Evolutionary conservation across 35 echinoderm and acorn worm species (phyloP), one percentile per base, ranked within the genome.

Genomic region (Heliocidaris tuberculata): DNA sequence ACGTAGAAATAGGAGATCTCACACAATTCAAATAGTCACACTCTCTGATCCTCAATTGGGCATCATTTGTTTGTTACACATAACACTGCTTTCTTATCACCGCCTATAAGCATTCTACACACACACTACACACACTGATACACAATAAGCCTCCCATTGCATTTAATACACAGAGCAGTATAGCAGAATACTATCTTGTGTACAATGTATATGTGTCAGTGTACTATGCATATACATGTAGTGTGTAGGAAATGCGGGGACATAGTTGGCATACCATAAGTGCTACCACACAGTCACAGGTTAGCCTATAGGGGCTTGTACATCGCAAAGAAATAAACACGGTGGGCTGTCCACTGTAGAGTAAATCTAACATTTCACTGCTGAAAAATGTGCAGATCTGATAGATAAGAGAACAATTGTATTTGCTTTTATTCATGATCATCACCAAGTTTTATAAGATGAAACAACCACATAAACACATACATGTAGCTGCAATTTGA

Each of bases 61-160:
- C 7, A 89, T 85, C 70, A 85, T 48, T 89, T 89, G 87, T 89
- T 89, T 89, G 87, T 89, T 89, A 89, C 85, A 86, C 85, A 86
- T 86, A 86, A 29, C 87, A 89, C 29, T 42, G 87, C 87, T 89
- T 48, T n/a, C 87, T 47, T 48, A 89, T 47, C 87, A 89, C 87
- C 31, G 87, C 31, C n/a, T n/a, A 88, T 48, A 88, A 32, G 2
- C 87, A 89, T 48, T 89, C 87, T 31, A 32, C 15, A 32, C 15
- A 32, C 31, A 89, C 87, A 89, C 4, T 47, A 89, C 47, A 89
- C 87, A 89, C 87, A 89, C 87, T 6, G 6, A 89, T 19, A 89
- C 87, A 31, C 87, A 89, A n/a, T n/a, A n/a, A 32, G 87, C 29
- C 87, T 42, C 24, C 87, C 31, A 17, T 9, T 89, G 87, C 9